Conservation (phyloP, 1,140 invertebrate species). For the Plodia interpunctella region DNA sequence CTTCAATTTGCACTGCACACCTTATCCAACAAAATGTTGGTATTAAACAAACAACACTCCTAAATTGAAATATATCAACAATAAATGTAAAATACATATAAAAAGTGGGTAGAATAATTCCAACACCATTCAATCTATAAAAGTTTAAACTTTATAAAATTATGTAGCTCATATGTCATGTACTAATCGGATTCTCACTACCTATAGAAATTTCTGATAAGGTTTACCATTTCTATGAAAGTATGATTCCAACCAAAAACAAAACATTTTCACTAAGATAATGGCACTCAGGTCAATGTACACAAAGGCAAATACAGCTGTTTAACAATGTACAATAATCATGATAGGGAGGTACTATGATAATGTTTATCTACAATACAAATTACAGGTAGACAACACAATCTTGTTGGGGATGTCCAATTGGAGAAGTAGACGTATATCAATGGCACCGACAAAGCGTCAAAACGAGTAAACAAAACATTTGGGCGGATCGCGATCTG, state of each 20-base stretch:
- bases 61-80: too few species aligned
- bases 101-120: too few species aligned
- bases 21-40: too few species aligned
- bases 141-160: too few species aligned
- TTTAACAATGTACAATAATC: background rate
- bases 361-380: background rate
- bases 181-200: too few species aligned
- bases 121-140: too few species aligned
- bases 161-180: too few species aligned
- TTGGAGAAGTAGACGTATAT: background rate
- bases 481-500: constrained; percentile 23
- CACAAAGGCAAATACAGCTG: background rate
- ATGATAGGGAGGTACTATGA: background rate
- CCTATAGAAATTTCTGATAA: too few species aligned
- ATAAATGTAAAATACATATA: too few species aligned
- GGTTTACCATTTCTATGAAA: too few species aligned
- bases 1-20: too few species aligned
- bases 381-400: background rate
- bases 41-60: too few species aligned
- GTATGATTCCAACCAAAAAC: background rate
- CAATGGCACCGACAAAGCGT: constrained; percentile 28
- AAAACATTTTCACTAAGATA: background rate
- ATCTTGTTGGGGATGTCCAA: background rate
- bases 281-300: background rate
- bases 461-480: constrained; percentile 67